These are phyloP conservation scores for Palythoa caribaeorum DNA, from an alignment of 92 coral and sea anemone genomes.

Conservation along the genomic window DNA sequence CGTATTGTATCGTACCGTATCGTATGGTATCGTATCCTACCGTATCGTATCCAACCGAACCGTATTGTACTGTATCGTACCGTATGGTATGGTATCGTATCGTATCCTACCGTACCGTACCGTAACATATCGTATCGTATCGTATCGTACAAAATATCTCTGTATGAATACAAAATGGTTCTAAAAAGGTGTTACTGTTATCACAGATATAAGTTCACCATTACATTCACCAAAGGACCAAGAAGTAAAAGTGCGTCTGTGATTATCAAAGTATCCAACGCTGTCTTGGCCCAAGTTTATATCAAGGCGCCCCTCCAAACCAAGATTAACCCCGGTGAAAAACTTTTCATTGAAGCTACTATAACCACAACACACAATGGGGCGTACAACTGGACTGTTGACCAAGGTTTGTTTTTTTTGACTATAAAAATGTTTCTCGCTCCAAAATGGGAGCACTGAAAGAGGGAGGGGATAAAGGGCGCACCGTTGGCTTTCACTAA, in stretches of 20 bases:
- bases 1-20: no score
- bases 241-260: conserved; percentile 11
- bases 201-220: conserved; percentile 32
- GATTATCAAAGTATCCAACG: neutral
- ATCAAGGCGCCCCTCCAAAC: neutral
- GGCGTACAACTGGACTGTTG: conserved; percentile 23
- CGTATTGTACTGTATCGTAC: no score
- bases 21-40: no score
- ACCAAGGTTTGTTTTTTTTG: conserved; percentile 2
- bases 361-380: conserved; percentile 23
- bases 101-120: no score
- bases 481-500: no score
- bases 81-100: no score
- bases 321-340: conserved; percentile 3
- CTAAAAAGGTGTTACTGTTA: neutral
- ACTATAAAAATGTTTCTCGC: neutral
- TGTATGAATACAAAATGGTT: no score
- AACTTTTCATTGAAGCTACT: neutral
- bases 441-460: no score
- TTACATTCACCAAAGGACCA: neutral
- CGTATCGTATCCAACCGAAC: no score
- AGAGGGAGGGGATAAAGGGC: no score
- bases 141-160: no score
- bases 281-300: neutral
- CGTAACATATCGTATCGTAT: no score